These are phyloP conservation scores for Ascidia mentula DNA, from an alignment of 23 tunicate genomes.

Conservation along the genomic window DNA sequence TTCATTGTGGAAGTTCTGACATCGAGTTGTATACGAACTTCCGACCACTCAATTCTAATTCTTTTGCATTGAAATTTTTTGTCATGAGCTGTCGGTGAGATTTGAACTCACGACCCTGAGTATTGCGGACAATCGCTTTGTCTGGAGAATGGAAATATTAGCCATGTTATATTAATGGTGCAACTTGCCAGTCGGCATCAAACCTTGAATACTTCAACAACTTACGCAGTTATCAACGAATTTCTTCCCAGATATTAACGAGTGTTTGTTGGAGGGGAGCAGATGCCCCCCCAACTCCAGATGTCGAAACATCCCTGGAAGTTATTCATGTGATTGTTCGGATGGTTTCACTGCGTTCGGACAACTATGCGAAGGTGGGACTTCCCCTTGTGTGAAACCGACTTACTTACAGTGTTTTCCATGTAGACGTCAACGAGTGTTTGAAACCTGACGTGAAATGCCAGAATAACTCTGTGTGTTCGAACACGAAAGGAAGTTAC, in stretches of 20 bases:
- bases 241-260: conserved; percentile 36
- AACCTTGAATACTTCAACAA: no score
- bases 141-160: no score
- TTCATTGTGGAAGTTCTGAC: neutral
- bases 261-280: conserved; percentile 21
- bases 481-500: conserved; percentile 30
- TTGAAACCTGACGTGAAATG: neutral
- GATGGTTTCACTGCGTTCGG: conserved; percentile 32
- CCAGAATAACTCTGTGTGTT: conserved; percentile 27
- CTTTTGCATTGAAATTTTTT: no score
- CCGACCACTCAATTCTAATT: no score
- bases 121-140: no score
- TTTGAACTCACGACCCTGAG: no score
- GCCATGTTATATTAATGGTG: no score
- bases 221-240: no score
- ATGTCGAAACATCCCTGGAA: conserved; percentile 34
- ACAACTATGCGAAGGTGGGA: conserved; percentile 20
- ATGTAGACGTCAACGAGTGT: conserved; percentile 37
- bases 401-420: neutral
- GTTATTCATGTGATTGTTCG: conserved; percentile 33
- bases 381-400: neutral
- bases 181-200: no score
- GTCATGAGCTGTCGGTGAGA: no score
- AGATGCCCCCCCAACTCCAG: conserved; percentile 20
- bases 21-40: no score